Percentiles rank a stretch among this genome's conserved stretches.
Conservation (phyloP, 2,888 invertebrate genomes). For the Leptinotarsa rubiginosa region DNA sequence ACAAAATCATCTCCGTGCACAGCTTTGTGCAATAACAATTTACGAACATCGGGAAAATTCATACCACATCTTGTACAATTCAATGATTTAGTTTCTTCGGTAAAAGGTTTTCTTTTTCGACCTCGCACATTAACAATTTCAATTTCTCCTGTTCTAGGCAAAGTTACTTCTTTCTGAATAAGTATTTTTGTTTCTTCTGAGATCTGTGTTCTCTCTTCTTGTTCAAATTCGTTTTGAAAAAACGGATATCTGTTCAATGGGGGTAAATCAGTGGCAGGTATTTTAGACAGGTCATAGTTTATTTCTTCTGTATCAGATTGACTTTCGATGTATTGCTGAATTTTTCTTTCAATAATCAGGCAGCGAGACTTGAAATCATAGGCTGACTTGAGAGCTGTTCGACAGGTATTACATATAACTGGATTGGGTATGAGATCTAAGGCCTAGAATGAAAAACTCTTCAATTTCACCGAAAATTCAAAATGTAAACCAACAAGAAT, state of each 20-base stretch:
- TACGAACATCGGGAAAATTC: conserved; percentile 44
- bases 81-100: conserved; percentile 27
- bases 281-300: conserved; percentile 49
- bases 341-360: conserved; percentile 55
- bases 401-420: conserved; percentile 54
- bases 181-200: conserved; percentile 29
- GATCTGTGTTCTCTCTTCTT: conserved; percentile 26
- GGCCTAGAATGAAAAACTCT: conserved; percentile 46
- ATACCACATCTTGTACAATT: conserved; percentile 45
- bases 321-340: conserved; percentile 53
- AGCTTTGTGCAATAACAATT: conserved; percentile 47
- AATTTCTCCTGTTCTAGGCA: neutral
- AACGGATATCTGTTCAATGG: conserved; percentile 35
- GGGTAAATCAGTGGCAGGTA: conserved; percentile 46
- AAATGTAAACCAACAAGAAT: conserved; percentile 10
- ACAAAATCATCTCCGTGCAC: conserved; percentile 51
- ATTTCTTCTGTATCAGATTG: conserved; percentile 44
- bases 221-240: conserved; percentile 33
- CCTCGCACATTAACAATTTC: conserved; percentile 8
- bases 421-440: conserved; percentile 55
- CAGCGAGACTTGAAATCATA: conserved; percentile 55
- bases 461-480: neutral
- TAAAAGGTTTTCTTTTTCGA: conserved; percentile 21
- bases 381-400: conserved; percentile 51
- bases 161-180: conserved; percentile 8